phyloP scores from a whole-genome alignment of 2,888 invertebrate genomes.

The Thumatha senex region DNA sequence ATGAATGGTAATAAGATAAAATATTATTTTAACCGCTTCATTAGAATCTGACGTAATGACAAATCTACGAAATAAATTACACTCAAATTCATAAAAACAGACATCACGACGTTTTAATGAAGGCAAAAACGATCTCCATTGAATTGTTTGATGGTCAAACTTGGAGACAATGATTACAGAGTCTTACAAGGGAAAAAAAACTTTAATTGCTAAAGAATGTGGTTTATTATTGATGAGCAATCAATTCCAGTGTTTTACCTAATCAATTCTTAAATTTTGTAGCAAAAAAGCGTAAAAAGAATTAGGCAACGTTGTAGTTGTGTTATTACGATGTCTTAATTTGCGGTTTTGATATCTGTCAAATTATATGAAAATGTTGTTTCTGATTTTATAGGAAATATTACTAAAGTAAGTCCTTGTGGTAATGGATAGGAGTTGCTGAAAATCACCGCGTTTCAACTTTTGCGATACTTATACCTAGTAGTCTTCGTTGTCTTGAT shows the following conservation, averaged over 20 bases:
- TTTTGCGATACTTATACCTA: too few species aligned
- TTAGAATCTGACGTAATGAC: constrained; percentile 18
- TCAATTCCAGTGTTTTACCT: constrained; percentile 5
- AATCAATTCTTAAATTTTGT: constrained; percentile 1
- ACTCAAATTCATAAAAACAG: constrained; percentile 37
- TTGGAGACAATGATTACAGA: constrained; percentile 32
- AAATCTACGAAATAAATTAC: constrained; percentile 31
- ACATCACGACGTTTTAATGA: constrained; percentile 37
- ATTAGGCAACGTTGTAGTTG: constrained; percentile 11
- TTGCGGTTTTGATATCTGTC: constrained; percentile 9
- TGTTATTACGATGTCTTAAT: constrained; percentile 21
- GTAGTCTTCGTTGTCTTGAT: too few species aligned
- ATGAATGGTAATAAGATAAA: background rate
- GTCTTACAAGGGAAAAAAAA: constrained; percentile 18
- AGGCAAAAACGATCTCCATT: constrained; percentile 35
- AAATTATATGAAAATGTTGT: constrained; percentile 6
- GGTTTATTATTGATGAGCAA: constrained; percentile 5
- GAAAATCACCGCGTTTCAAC: too few species aligned
- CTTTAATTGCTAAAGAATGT: constrained; percentile 8
- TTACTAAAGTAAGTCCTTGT: too few species aligned
- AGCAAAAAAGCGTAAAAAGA: constrained; percentile 2
- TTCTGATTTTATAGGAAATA: background rate
- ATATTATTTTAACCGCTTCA: background rate
- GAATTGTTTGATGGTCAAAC: constrained; percentile 34
- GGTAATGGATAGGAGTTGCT: too few species aligned